phyloP scores from a whole-genome alignment of 1,140 invertebrate species.

The Magallana gigas region DNA sequence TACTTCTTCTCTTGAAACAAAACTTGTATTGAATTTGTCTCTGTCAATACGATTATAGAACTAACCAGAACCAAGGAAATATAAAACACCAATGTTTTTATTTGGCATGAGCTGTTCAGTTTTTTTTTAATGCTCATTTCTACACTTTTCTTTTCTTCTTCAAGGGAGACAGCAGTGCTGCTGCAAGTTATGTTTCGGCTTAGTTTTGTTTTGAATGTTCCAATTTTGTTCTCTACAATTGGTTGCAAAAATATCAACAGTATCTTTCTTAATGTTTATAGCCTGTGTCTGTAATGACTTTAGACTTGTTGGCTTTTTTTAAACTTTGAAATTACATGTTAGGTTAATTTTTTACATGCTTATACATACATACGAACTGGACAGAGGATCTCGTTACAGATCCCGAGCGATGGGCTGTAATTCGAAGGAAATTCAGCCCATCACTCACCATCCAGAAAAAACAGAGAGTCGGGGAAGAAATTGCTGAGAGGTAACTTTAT shows the following conservation, averaged over 20 bases:
- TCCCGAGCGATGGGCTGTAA: too few relatives aligned
- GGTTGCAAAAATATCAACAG: neutral
- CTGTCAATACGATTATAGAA: slow-evolving; percentile 19
- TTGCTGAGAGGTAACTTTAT: too few relatives aligned
- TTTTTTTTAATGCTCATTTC: neutral
- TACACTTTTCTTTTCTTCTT: neutral
- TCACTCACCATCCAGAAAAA: too few relatives aligned
- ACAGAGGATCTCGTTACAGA: too few relatives aligned
- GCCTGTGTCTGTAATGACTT: neutral
- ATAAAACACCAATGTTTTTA: neutral
- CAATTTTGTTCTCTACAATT: neutral
- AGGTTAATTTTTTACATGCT: neutral
- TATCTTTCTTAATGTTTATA: neutral
- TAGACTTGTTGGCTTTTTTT: neutral
- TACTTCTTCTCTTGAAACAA: neutral
- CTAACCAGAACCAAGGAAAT: slow-evolving; percentile 17
- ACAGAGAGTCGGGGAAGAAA: too few relatives aligned
- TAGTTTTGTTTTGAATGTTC: neutral
- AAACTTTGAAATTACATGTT: neutral
- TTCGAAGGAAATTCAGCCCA: too few relatives aligned
- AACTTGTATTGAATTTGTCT: neutral
- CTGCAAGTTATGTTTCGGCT: neutral
- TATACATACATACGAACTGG: neutral
- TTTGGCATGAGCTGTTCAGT: neutral
- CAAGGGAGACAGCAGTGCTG: neutral